phyloP scores from a whole-genome alignment of 92 coral and sea anemone genomes.

The Muricea muricata region DNA sequence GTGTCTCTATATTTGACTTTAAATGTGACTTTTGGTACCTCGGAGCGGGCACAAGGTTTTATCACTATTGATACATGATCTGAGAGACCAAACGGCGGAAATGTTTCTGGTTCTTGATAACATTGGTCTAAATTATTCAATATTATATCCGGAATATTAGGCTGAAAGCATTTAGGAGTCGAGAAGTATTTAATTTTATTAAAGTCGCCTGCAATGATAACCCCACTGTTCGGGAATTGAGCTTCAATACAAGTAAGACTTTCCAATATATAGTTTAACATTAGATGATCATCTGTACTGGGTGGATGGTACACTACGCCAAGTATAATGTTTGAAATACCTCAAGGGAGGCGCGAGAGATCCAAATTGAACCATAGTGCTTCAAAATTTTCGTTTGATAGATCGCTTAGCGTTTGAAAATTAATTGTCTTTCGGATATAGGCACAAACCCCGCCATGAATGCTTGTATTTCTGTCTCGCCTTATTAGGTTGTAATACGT shows the following conservation, averaged over 20 bases:
- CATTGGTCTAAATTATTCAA: too few species aligned
- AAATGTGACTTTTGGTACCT: neutral
- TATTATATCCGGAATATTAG: neutral
- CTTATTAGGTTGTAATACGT: constrained; percentile 11
- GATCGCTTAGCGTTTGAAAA: neutral
- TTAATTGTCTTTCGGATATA: neutral
- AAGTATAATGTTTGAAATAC: constrained; percentile 24
- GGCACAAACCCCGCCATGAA: constrained; percentile 27
- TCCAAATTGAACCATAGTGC: constrained; percentile 14
- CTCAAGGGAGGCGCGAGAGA: constrained; percentile 25
- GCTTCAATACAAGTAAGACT: constrained; percentile 41
- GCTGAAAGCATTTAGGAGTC: neutral
- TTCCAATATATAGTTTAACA: constrained; percentile 46
- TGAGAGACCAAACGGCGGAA: constrained; percentile 37
- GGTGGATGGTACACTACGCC: constrained; percentile 18
- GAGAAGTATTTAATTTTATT: constrained; percentile 31
- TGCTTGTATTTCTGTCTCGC: constrained; percentile 6
- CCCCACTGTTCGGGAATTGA: constrained; percentile 50
- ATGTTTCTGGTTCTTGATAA: neutral
- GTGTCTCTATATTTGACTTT: constrained; percentile 33
- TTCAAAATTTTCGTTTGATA: constrained; percentile 32
- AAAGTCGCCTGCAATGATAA: constrained; percentile 45
- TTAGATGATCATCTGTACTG: neutral
- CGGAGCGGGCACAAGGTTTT: constrained; percentile 32
- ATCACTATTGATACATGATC: constrained; percentile 46